phyloP scores from a whole-genome alignment of 2,888 invertebrate genomes.

The Andrena camellia region DNA sequence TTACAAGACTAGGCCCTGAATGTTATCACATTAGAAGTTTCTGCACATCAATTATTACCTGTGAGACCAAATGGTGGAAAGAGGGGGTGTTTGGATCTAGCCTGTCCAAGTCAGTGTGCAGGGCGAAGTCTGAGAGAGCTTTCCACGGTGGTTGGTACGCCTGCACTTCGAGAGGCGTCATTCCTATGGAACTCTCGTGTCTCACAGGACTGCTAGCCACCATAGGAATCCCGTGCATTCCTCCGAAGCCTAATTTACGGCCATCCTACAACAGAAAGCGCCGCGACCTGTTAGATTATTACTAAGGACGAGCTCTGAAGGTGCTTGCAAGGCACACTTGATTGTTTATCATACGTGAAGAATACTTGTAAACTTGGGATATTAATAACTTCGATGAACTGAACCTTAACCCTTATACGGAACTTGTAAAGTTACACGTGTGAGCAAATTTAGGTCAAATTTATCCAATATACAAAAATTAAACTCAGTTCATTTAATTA shows the following conservation, averaged over 20 bases:
- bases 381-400: too few relatives aligned
- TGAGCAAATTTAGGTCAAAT: too few relatives aligned
- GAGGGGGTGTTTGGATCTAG: constrained; percentile 95
- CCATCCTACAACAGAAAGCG: constrained; percentile 92
- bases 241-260: constrained; percentile 96
- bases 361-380: too few relatives aligned
- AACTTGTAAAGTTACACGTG: too few relatives aligned
- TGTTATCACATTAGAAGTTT: neutral
- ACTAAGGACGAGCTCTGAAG: neutral
- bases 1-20: too few relatives aligned
- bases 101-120: constrained; percentile 96
- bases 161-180: constrained; percentile 95
- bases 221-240: constrained; percentile 99
- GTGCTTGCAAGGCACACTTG: too few relatives aligned
- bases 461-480: too few relatives aligned
- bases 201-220: constrained; percentile 97
- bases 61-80: constrained; percentile 98
- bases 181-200: constrained; percentile 94
- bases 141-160: constrained; percentile 99
- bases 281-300: constrained; percentile 84
- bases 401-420: too few relatives aligned
- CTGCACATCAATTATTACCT: constrained; percentile 87
- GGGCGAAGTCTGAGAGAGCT: constrained; percentile 97
- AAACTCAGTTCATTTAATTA: too few relatives aligned
- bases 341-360: too few relatives aligned